Evolutionary conservation across 2,113 vertebrate species (phyloP).

Genomic region (Danio rerio): GRCz12tu NC_133196.1:3670501-3671000

Average conservation of each 20-base stretch:
- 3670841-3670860: not conserved
- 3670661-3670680: not conserved
- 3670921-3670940: not conserved
- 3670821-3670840: not conserved
- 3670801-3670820: not conserved
- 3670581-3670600: not conserved
- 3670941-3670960: conserved; percentile 15
- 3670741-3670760: not conserved
- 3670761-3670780: not conserved
- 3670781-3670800: not conserved
- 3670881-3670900: not conserved
- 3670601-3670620: not conserved
- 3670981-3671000: conserved; percentile 50
- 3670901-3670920: not conserved
- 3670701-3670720: not conserved
- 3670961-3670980: conserved; percentile 46
- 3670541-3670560: not conserved
- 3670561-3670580: not conserved
- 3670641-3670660: not conserved
- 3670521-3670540: not conserved
- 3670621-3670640: not conserved
- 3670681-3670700: not conserved
- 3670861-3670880: not conserved
- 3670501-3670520: not conserved
- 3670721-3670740: not conserved